Base-by-base conservation (phyloP, 2,113 vertebrate genomes). In the Festucalex cinctus region DNA sequence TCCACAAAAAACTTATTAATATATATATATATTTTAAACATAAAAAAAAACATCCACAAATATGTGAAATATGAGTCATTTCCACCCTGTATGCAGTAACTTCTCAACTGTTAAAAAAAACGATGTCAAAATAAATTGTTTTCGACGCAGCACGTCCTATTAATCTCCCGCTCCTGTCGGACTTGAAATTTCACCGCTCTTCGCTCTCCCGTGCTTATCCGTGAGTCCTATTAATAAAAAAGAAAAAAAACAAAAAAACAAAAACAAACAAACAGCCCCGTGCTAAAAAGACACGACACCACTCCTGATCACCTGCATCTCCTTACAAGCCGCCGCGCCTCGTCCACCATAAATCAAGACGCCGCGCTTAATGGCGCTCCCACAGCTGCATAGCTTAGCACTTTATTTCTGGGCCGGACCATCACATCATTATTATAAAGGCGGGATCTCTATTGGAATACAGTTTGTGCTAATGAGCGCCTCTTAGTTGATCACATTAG, bases 401-500 rank as follows among this genome's bases (percentile, higher is more conserved):
- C 80, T 85, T 83, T 74, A 76, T 83, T 79, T 83, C 82, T 63
- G 63, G 63, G 37, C 66, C 67, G 82, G 76, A 83, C 76, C 76
- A 76, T 57, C 61, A 80, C 78, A 76, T 85, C 87, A 71, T 88
- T 80, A 84, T 87, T 87, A 83, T 67, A 88, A 78, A 77, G 80
- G 78, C 70, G 75, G 79, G 80, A 86, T 86, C 83, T 84, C 82
- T 75, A 71, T 83, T 85, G 83, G 86, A 87, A 87, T 88, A 85
- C 78, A 84, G 86, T 89, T 82, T 77, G 82, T 12, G 79, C 80
- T 90, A 91, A 92, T 88, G 88, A 91, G 90, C 81, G 62, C 83
- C 85, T 88, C 83, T 88, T 83, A 85, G 84, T 78, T 88, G 88
- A 91, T 90, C 89, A 88, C 88, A 89, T 90, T 88, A 90, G 85